Percentiles rank a stretch among this genome's conserved stretches.
phyloP scores from a whole-genome alignment of 2,797 vertebrate species.

The Petrocephalus schoutedeni region DNA sequence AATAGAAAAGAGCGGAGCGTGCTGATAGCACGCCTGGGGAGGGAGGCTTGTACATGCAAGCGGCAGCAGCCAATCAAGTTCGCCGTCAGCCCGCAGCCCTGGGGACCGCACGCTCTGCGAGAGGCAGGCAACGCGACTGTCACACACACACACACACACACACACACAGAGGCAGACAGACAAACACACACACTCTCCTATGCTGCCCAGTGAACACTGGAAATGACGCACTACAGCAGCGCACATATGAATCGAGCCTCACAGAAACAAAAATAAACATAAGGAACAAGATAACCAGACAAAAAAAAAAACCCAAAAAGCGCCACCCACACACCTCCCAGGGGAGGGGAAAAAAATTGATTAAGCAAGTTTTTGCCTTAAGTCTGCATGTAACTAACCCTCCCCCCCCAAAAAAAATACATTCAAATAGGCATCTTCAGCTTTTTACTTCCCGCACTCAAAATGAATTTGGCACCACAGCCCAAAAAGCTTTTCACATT shows the following conservation, averaged over 20 bases:
- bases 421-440: background rate
- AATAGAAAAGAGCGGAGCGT: constrained; percentile 42
- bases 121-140: background rate
- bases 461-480: background rate
- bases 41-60: constrained; percentile 13
- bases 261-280: background rate
- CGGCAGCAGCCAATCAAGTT: background rate
- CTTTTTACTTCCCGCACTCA: background rate
- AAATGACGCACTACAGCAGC: background rate
- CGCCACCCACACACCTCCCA: background rate
- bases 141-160: background rate
- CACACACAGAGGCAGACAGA: background rate
- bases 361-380: background rate
- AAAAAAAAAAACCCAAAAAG: background rate
- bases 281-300: background rate
- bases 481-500: background rate
- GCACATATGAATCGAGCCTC: background rate
- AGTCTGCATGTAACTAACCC: background rate
- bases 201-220: background rate
- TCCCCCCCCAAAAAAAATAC: background rate
- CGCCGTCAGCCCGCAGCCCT: background rate
- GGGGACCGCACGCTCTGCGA: background rate
- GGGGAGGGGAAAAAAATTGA: background rate
- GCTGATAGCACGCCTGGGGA: constrained; percentile 27
- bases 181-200: background rate